Conservation (phyloP, 2,888 invertebrate genomes). For the Tachina grossa region DNA sequence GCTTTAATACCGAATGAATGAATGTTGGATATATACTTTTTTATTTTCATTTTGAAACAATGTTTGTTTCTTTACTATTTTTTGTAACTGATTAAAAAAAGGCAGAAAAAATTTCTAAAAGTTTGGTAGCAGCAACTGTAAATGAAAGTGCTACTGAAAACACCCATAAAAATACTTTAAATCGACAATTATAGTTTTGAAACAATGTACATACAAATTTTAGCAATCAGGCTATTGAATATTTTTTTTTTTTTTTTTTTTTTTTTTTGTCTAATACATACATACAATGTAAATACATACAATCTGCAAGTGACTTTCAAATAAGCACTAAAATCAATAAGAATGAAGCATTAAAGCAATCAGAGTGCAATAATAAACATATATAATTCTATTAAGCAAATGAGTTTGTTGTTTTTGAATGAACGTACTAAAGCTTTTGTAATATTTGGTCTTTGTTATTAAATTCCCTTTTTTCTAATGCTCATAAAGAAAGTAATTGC, state of each 20-base stretch:
- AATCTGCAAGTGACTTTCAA: neutral
- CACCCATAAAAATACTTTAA: neutral
- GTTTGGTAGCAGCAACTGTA: conserved; percentile 51
- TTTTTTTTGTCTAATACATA: neutral
- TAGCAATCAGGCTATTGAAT: conserved; percentile 20
- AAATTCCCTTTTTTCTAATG: conserved; percentile 21
- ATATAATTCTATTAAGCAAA: neutral
- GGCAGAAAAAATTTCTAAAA: conserved; percentile 29
- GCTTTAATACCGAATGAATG: conserved; percentile 10
- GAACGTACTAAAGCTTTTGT: neutral
- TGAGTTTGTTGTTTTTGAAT: neutral
- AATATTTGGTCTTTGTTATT: neutral
- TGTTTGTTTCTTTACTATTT: conserved; percentile 9
- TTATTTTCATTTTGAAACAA: conserved; percentile 19
- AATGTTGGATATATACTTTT: neutral
- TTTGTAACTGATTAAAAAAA: conserved; percentile 19
- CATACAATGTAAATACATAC: conserved; percentile 3
- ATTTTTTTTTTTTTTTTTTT: neutral
- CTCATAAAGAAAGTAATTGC: conserved; percentile 52
- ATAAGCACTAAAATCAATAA: conserved; percentile 2
- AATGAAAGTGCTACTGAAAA: conserved; percentile 48
- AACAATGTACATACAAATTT: conserved; percentile 14
- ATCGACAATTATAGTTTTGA: conserved; percentile 55
- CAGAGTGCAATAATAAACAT: neutral
- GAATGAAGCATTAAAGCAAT: neutral